A percentile compares a stretch with the other conserved stretches of the same genome.
Evolutionary conservation across 2,888 invertebrate species (phyloP).

Genomic region (Acanthosepion lycidas): DNA sequence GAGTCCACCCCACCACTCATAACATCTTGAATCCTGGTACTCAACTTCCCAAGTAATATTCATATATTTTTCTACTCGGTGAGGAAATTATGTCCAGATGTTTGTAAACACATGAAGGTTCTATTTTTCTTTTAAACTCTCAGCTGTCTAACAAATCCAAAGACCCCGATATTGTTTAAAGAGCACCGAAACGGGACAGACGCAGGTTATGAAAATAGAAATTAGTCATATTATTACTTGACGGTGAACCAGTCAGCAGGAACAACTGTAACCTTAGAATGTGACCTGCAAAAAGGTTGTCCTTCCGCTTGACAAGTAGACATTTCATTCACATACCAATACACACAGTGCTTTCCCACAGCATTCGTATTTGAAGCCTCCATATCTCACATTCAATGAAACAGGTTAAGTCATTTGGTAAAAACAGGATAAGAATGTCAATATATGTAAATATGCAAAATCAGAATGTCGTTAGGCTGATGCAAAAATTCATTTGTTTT

Average conservation of each 20-base stretch:
- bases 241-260: background rate
- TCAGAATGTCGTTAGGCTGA: too few species aligned
- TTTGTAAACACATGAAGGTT: background rate
- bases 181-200: background rate
- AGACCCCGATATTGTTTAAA: background rate
- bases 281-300: background rate
- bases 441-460: too few species aligned
- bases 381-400: background rate
- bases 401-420: background rate
- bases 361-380: background rate
- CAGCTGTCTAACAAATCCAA: background rate
- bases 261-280: background rate
- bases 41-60: too few species aligned
- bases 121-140: background rate
- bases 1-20: too few species aligned
- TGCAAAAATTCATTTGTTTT: too few species aligned
- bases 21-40: too few species aligned
- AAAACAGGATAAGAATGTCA: background rate
- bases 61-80: too few species aligned
- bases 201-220: background rate
- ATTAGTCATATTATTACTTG: background rate
- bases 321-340: background rate
- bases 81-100: background rate
- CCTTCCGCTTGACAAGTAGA: background rate
- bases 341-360: background rate